Evolutionary conservation across 2,888 invertebrate genomes (phyloP).

Genomic region (Nezara viridula): DNA sequence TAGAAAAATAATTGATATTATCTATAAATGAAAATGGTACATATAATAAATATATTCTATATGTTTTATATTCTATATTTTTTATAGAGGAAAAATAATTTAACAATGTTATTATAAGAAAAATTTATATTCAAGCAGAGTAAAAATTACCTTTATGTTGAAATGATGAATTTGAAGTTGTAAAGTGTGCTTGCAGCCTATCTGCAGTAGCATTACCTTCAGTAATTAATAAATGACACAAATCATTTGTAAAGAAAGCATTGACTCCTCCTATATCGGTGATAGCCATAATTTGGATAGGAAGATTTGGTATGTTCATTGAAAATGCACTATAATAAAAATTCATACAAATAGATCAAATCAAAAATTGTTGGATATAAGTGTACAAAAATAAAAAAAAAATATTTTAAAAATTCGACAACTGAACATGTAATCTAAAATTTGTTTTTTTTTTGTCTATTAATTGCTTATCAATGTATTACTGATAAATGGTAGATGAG

Average conservation of each 20-base stretch:
- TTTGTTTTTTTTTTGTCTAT: too few species aligned
- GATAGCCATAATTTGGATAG: slow-evolving; percentile 94
- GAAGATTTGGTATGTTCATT: slow-evolving; percentile 91
- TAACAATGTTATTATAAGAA: neutral
- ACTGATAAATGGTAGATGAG: too few species aligned
- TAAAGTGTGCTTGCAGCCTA: slow-evolving; percentile 89
- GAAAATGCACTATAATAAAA: slow-evolving; percentile 83
- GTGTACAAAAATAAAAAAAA: too few species aligned
- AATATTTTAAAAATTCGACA: too few species aligned
- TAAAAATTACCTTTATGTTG: slow-evolving; percentile 84
- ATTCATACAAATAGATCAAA: slow-evolving; percentile 52
- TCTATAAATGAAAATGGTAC: neutral
- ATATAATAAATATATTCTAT: too few species aligned
- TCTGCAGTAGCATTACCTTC: slow-evolving; percentile 95
- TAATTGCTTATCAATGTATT: too few species aligned
- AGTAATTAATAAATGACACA: slow-evolving; percentile 90
- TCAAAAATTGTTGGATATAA: neutral
- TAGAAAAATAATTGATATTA: neutral
- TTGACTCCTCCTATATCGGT: slow-evolving; percentile 91
- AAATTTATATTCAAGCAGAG: neutral
- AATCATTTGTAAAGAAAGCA: slow-evolving; percentile 90
- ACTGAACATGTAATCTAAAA: too few species aligned
- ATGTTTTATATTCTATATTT: neutral
- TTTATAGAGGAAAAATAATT: neutral
- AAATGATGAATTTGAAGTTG: slow-evolving; percentile 88